These are phyloP conservation scores for Epistrophe eligans DNA, from an alignment of 2,888 invertebrate species.

Conservation along the genomic window DNA sequence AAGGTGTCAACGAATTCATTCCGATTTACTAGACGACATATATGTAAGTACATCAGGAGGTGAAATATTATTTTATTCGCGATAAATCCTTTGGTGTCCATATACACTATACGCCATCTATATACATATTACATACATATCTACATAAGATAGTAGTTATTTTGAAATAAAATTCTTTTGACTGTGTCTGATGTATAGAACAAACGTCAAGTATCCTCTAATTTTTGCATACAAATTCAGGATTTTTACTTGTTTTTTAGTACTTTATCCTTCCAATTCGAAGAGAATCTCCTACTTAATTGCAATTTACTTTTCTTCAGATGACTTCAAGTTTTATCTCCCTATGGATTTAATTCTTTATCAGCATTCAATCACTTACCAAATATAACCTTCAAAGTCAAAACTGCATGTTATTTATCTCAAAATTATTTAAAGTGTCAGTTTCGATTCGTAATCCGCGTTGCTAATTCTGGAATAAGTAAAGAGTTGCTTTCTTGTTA, in stretches of 20 bases:
- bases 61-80: constrained; percentile 6
- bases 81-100: constrained; percentile 6
- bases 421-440: not conserved
- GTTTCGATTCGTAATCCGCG: not conserved
- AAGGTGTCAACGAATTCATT: not conserved
- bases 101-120: too few relatives aligned
- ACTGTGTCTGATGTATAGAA: too few relatives aligned
- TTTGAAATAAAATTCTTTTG: too few relatives aligned
- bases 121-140: too few relatives aligned
- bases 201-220: not conserved
- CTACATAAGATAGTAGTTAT: too few relatives aligned
- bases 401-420: not conserved
- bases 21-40: not conserved
- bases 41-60: not conserved
- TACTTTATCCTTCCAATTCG: not conserved
- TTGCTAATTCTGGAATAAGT: not conserved
- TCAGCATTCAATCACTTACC: constrained; percentile 26
- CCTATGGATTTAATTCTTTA: constrained; percentile 51
- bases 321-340: constrained; percentile 16
- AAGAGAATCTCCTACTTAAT: constrained; percentile 36
- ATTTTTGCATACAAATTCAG: constrained; percentile 13
- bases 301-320: constrained; percentile 26
- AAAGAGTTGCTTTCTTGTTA: not conserved
- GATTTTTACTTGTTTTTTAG: constrained; percentile 1
- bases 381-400: constrained; percentile 18